Evolutionary conservation across 2,797 vertebrate species (phyloP).

Genomic region (Rhincodon typus): DNA sequence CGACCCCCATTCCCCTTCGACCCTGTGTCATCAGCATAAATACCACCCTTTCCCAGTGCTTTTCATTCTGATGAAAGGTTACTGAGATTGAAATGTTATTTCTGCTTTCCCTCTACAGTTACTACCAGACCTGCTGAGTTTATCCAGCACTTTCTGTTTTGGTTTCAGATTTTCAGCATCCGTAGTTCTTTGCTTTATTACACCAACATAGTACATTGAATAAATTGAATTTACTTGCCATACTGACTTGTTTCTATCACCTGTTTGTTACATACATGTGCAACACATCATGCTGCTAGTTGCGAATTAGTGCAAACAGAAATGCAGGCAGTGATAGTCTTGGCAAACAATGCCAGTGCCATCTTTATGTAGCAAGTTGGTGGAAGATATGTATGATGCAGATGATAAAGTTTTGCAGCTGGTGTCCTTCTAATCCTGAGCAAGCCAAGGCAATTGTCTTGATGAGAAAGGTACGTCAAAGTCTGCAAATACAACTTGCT

Average conservation of each 20-base stretch:
- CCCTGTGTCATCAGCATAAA: too few species aligned
- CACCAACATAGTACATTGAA: not conserved
- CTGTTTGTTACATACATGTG: not conserved
- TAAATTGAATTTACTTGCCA: not conserved
- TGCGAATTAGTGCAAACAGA: not conserved
- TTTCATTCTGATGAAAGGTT: too few species aligned
- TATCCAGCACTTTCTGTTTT: too few species aligned
- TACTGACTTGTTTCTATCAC: not conserved
- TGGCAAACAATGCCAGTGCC: not conserved
- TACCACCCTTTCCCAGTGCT: too few species aligned
- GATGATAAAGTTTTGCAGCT: not conserved
- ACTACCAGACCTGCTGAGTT: too few species aligned
- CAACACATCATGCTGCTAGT: not conserved
- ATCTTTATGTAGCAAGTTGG: not conserved
- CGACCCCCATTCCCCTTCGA: too few species aligned
- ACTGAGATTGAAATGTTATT: too few species aligned
- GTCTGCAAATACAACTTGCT: not conserved
- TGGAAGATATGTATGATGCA: not conserved
- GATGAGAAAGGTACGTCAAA: not conserved
- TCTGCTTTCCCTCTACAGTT: too few species aligned
- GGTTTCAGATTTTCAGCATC: too few species aligned
- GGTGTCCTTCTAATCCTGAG: too few species aligned
- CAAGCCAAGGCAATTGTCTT: not conserved
- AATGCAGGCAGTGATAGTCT: not conserved
- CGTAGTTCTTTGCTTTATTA: not conserved